Evolutionary conservation across 2,113 vertebrate genomes (phyloP).

Genomic region (Pionites leucogaster): DNA sequence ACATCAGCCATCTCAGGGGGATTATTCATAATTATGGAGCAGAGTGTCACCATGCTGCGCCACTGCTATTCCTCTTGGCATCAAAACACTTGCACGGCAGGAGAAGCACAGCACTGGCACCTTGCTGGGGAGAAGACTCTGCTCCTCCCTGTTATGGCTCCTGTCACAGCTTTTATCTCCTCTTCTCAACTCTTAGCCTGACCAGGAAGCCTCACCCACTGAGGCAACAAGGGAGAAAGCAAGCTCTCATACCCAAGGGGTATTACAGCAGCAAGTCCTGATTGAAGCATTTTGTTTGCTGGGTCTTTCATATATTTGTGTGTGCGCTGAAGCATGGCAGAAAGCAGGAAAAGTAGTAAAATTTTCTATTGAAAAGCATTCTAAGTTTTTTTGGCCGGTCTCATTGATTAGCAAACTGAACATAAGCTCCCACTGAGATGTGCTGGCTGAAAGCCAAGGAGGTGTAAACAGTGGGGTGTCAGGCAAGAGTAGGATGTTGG

Average conservation of each 20-base stretch:
- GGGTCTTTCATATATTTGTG: background rate
- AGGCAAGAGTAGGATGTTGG: background rate
- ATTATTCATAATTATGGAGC: constrained; percentile 21
- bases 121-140: background rate
- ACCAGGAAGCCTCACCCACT: background rate
- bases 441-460: background rate
- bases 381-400: background rate
- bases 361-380: background rate
- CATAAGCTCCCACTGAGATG: background rate
- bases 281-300: background rate
- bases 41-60: background rate
- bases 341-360: background rate
- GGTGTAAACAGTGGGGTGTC: background rate
- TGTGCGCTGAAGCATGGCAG: background rate
- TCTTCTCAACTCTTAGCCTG: background rate
- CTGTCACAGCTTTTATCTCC: background rate
- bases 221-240: background rate
- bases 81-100: accelerated
- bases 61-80: background rate
- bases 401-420: background rate
- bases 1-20: background rate
- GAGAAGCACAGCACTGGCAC: accelerated
- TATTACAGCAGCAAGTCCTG: background rate
- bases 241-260: background rate
- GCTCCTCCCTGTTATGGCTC: accelerated